Base-by-base conservation (phyloP, 2,797 vertebrate genomes). In the Ceryle rudis region DNA sequence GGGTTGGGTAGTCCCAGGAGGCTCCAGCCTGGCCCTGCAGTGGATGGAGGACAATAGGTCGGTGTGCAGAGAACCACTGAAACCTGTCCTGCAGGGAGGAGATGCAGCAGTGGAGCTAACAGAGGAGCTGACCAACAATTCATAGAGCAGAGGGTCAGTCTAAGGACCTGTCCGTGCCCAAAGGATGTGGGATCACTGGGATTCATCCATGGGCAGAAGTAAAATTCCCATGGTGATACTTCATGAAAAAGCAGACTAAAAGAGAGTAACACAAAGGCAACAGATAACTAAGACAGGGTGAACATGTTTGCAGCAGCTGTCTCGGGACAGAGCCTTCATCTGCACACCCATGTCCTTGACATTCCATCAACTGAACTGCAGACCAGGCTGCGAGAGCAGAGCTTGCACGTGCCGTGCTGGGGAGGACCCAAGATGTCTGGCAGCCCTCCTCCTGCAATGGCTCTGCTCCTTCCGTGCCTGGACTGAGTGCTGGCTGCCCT, bases 391-490 rank as follows among this genome's bases (percentile, higher is more conserved):
- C 16, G 7, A 28, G 55, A 28, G 55, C 41, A 81, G 65, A 60
- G 33, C 41, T 35, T 29, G n/a, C 12, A 31, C 0, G 0, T 0
- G 2, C 4, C 0, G 1, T 2, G 5, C 47, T 51, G 57, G 16
- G 25, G 46, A 57, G 26, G 22, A 64, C 49, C 26, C 11, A 6
- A 10, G 37, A 28, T 0, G 0, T 17, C 39, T 3, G 2, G 18
- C 49, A 46, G 25, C 42, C 33, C 19, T 41, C 13, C 39, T 62
- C 14, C 41, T 11, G 52, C 6, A 3, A 33, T 7, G 69, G 28
- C 35, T 60, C 47, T 61, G 33, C 39, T 52, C 54, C 29, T 31
- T 57, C 44, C 1, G 1, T 33, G 60, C 39, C 44, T 65, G 73
- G 9, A 44, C 47, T 42, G 31, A 44, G 51, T n/a, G 20, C 57